Evolutionary conservation across 2,113 vertebrate genomes (phyloP).

Genomic region (Pantherophis guttatus): DNA sequence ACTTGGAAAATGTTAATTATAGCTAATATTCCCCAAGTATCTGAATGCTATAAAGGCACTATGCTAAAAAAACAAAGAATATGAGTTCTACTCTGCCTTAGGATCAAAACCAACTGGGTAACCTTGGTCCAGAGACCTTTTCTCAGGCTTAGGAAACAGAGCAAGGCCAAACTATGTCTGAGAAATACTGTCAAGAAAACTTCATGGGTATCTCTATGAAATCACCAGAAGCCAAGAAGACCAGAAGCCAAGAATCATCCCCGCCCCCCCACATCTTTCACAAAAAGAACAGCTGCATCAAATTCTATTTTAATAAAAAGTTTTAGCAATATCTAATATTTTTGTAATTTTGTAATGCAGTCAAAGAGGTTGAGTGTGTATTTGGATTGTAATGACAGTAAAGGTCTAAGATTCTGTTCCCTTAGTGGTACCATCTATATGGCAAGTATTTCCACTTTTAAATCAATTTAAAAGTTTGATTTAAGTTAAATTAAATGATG

Average conservation of each 20-base stretch:
- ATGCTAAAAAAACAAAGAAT: not conserved
- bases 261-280: not conserved
- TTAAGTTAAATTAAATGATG: not conserved
- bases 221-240: not conserved
- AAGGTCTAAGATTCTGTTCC: not conserved
- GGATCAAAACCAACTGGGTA: not conserved
- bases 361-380: not conserved
- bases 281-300: not conserved
- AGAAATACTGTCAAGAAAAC: not conserved
- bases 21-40: not conserved
- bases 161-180: not conserved
- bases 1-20: conserved; percentile 6
- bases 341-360: not conserved
- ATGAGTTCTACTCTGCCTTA: not conserved
- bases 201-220: not conserved
- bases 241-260: not conserved
- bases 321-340: not conserved
- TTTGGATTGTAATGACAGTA: not conserved
- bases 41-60: not conserved
- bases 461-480: not conserved
- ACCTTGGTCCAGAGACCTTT: not conserved
- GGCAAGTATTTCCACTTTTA: not conserved
- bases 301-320: not conserved
- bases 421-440: not conserved
- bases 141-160: not conserved